Evolutionary conservation across 2,888 invertebrate species (phyloP), one percentile per base, ranked within the genome.

Genomic region (Drosophila macrospina): DNA sequence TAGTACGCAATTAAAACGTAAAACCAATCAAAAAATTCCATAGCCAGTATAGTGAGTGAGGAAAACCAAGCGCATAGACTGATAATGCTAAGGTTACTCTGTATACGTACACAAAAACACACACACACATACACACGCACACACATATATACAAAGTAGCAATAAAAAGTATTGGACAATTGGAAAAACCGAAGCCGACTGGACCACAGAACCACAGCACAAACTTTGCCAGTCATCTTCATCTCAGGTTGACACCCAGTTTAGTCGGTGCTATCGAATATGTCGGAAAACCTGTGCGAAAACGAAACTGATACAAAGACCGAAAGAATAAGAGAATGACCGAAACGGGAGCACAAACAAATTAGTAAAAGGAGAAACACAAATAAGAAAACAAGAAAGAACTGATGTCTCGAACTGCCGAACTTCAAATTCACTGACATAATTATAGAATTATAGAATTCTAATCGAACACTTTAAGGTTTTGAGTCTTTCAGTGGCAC

Each of bases 21-120:
- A 84, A 84, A 88, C 80, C 83, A 84, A 84, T 84, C 83, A 86
- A 86, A 86, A 84, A 87, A 84, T 84, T 77, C 88, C 82, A 78
- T 66, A 74, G 26, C 57, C 74, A 66, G 61, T 75, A 68, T 71
- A 56, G 20, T n/a, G n/a, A 50, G 48, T 15, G 37, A 39, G 32
- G 32, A 48, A 60, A 55, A 44, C 15, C 42, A 48, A 8, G 34
- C 45, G 52, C 34, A 64, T 64, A 36, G 48, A 69, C 54, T 77
- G 83, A 86, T 87, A 86, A 88, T 84, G 71, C 76, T 67, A 62
- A 54, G 52, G 26, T 50, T 65, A 54, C 55, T 26, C 3, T 26
- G 15, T n/a, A 10, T 56, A 61, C 32, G n/a, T 5, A 16, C 47
- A 11, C 16, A 32, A 0, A 16, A n/a, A 39, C 44, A 48, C 11